Conservation (phyloP, 2,797 vertebrate species). For the Eurystomus glaucurus region DNA sequence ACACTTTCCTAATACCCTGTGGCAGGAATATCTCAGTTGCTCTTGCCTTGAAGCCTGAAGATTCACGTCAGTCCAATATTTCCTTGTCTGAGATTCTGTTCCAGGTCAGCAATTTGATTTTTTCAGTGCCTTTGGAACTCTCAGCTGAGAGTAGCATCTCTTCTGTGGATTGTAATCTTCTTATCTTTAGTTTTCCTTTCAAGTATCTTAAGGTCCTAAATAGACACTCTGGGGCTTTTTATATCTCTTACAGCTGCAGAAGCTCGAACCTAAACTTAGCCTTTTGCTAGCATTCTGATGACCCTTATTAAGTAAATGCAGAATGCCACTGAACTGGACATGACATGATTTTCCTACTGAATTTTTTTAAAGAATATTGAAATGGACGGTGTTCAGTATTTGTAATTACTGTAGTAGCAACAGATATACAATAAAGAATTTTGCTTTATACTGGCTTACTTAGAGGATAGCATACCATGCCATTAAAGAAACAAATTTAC, state of each 20-base stretch:
- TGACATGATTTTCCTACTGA: background rate
- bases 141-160: background rate
- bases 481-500: background rate
- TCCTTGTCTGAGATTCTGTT: slow-evolving; percentile 40
- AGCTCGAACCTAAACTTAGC: background rate
- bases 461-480: background rate
- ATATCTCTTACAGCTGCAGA: slow-evolving; percentile 1
- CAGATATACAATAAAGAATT: background rate
- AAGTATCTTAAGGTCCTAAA: background rate
- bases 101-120: slow-evolving; percentile 22
- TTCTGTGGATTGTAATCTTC: background rate
- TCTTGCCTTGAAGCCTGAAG: slow-evolving; percentile 16
- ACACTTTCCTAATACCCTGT: background rate
- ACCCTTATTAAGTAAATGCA: background rate
- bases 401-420: background rate
- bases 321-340: background rate
- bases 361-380: background rate
- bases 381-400: background rate
- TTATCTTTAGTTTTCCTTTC: slow-evolving; percentile 6
- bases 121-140: background rate
- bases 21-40: slow-evolving; percentile 17
- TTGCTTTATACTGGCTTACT: background rate
- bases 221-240: background rate
- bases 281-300: background rate
- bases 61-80: background rate